A percentile compares a stretch with the other conserved stretches of the same genome.
phyloP scores from a whole-genome alignment of 2,797 vertebrate species.

The Myripristis murdjan region DNA sequence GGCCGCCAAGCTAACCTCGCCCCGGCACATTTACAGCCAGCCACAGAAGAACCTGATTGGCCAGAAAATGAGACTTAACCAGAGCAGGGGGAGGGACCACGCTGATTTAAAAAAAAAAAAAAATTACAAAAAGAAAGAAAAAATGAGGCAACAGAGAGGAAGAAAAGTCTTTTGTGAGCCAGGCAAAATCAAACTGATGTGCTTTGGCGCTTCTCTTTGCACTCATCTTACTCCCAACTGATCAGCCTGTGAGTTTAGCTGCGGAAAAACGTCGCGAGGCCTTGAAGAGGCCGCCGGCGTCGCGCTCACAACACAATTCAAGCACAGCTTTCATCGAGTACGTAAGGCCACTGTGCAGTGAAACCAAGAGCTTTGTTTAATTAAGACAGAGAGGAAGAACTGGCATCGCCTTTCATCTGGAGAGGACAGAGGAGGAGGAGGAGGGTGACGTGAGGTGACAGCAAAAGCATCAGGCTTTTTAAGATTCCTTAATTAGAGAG shows the following conservation, averaged over 20 bases:
- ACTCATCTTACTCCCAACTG: too few species aligned
- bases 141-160: conserved; percentile 16
- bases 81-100: too few species aligned
- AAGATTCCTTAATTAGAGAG: conserved; percentile 35
- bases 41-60: conserved; percentile 19
- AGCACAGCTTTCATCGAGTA: conserved; percentile 31
- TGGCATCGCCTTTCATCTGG: not conserved
- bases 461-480: conserved; percentile 20
- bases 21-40: not conserved
- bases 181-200: conserved; percentile 8
- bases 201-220: conserved; percentile 26
- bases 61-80: too few species aligned
- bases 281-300: too few species aligned
- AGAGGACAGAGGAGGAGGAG: not conserved
- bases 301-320: not conserved
- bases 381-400: conserved; percentile 3
- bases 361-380: not conserved
- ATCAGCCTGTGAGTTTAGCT: too few species aligned
- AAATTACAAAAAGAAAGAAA: conserved; percentile 40
- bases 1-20: not conserved
- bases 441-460: too few species aligned
- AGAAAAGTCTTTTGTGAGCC: conserved; percentile 37
- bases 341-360: conserved; percentile 31
- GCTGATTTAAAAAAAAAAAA: too few species aligned
- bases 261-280: not conserved